Evolutionary conservation across 1,140 invertebrate species (phyloP).

Genomic region (Hyles vespertilio): DNA sequence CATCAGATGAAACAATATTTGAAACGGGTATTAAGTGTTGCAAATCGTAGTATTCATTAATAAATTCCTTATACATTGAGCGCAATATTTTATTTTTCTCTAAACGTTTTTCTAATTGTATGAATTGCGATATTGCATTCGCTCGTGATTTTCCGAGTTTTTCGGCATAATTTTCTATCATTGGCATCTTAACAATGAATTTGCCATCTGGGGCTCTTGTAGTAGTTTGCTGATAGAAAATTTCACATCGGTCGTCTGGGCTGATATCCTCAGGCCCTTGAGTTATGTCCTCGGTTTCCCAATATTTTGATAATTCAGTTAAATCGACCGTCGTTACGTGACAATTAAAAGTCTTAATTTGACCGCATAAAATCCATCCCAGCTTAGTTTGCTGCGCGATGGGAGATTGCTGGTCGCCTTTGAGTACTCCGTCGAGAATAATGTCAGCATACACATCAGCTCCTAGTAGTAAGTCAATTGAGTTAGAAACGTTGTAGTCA

Average conservation of each 20-base stretch:
- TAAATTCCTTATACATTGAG: constrained; percentile 15
- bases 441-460: constrained; percentile 26
- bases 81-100: constrained; percentile 11
- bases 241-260: constrained; percentile 17
- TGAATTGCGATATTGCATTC: constrained; percentile 20
- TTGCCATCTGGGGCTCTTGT: constrained; percentile 8
- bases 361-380: constrained; percentile 32
- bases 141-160: constrained; percentile 18
- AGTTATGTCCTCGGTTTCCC: constrained; percentile 29
- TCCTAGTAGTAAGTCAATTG: constrained; percentile 24
- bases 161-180: constrained; percentile 9
- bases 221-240: constrained; percentile 14
- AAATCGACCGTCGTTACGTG: constrained; percentile 8
- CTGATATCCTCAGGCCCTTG: neutral
- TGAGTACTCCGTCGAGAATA: constrained; percentile 20
- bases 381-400: constrained; percentile 29
- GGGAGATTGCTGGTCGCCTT: constrained; percentile 5
- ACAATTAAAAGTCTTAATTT: constrained; percentile 21
- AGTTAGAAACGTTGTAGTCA: constrained; percentile 11
- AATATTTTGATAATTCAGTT: constrained; percentile 23
- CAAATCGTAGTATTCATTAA: constrained; percentile 15
- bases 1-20: neutral
- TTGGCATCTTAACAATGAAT: constrained; percentile 23
- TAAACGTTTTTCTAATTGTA: constrained; percentile 18
- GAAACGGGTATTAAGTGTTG: constrained; percentile 12